Percentiles rank a stretch among this genome's conserved stretches.
phyloP scores from a whole-genome alignment of 2,797 vertebrate species.

The Notolepis coatsorum region DNA sequence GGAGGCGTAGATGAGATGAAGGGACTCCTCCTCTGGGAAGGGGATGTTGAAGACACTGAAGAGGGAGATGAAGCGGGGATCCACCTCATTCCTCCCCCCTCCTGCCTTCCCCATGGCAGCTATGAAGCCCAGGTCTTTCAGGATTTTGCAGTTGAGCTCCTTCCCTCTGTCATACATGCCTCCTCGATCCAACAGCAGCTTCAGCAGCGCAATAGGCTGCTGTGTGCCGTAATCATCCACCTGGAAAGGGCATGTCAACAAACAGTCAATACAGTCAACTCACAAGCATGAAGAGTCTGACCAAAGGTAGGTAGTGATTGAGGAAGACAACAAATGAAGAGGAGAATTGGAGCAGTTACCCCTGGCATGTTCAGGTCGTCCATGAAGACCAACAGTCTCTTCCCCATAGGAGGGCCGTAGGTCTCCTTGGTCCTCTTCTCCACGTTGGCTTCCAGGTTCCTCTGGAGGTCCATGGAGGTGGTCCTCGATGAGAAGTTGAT shows the following conservation, averaged over 20 bases:
- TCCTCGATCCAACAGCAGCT: slow-evolving; percentile 91
- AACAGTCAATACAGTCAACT: slow-evolving; percentile 3
- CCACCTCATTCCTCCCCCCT: slow-evolving; percentile 95
- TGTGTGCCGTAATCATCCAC: slow-evolving; percentile 96
- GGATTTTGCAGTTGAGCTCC: slow-evolving; percentile 91
- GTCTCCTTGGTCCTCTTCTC: slow-evolving; percentile 95
- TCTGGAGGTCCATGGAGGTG: slow-evolving; percentile 95
- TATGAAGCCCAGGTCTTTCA: slow-evolving; percentile 92
- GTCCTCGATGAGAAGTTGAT: slow-evolving; percentile 97
- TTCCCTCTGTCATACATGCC: slow-evolving; percentile 93
- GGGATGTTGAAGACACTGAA: slow-evolving; percentile 93
- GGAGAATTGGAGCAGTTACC: slow-evolving; percentile 69
- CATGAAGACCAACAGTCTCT: slow-evolving; percentile 93
- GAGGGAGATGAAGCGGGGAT: slow-evolving; percentile 91
- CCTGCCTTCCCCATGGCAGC: slow-evolving; percentile 97
- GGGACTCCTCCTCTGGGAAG: slow-evolving; percentile 89
- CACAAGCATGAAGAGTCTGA: background rate
- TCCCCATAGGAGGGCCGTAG: slow-evolving; percentile 94
- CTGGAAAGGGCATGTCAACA: slow-evolving; percentile 66
- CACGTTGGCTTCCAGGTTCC: slow-evolving; percentile 93
- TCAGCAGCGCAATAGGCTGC: slow-evolving; percentile 95
- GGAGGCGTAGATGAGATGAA: slow-evolving; percentile 91
- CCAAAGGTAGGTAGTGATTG: background rate
- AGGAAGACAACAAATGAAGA: background rate
- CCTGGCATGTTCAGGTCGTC: slow-evolving; percentile 98